These are phyloP conservation scores for Lonchura striata DNA, from an alignment of 2,113 vertebrate genomes.

Conservation along the genomic window DNA sequence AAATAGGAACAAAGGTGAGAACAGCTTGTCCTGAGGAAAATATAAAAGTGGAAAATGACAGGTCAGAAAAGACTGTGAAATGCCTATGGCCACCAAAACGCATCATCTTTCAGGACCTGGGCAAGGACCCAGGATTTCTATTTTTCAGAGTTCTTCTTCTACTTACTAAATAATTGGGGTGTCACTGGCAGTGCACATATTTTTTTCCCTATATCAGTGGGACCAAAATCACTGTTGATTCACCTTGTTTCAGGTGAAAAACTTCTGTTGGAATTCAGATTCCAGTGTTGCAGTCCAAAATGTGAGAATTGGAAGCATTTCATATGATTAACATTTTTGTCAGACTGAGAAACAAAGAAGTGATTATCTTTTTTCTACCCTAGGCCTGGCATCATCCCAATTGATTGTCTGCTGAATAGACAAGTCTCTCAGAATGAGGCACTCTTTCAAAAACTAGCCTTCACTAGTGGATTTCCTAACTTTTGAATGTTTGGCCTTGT, in stretches of 20 bases:
- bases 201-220: neutral
- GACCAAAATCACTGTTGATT: neutral
- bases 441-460: neutral
- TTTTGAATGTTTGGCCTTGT: neutral
- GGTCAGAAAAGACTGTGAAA: neutral
- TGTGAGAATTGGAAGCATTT: neutral
- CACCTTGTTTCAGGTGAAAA: neutral
- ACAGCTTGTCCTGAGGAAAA: neutral
- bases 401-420: neutral
- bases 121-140: neutral
- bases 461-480: neutral
- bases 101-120: neutral
- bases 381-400: neutral
- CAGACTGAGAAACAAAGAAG: slow-evolving; percentile 38
- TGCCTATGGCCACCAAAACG: neutral
- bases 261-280: neutral
- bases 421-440: neutral
- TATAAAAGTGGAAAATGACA: neutral
- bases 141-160: neutral
- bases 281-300: neutral
- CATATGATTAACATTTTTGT: slow-evolving; percentile 20
- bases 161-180: neutral
- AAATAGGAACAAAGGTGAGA: neutral
- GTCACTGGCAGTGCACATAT: neutral
- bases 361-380: neutral